Conservation (phyloP, 2,797 vertebrate genomes). For the Chiloscyllium punctatum region DNA sequence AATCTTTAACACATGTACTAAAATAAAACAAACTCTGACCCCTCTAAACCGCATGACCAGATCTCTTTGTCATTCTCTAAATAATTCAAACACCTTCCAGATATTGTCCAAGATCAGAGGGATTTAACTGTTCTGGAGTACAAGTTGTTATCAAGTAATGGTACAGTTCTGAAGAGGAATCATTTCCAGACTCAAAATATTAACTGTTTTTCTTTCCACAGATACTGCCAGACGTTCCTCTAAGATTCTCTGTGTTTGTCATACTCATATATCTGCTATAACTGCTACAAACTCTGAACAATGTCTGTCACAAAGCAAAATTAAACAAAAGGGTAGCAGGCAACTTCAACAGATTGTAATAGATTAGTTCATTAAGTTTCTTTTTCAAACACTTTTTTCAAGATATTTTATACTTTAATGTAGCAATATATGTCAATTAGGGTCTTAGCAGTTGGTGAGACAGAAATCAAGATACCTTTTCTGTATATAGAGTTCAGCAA, state of each 20-base stretch:
- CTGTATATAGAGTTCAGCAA: too few relatives aligned
- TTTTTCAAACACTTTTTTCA: background rate
- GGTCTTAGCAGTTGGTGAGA: too few relatives aligned
- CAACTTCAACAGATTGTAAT: background rate
- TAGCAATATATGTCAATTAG: too few relatives aligned
- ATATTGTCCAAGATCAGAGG: background rate
- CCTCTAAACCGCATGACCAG: background rate
- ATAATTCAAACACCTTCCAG: background rate
- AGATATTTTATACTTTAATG: background rate
- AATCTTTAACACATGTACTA: background rate
- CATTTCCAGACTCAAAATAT: too few relatives aligned
- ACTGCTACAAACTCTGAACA: background rate
- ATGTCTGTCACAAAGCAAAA: background rate
- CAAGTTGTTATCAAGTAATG: too few relatives aligned
- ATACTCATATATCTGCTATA: background rate
- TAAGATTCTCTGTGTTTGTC: too few relatives aligned
- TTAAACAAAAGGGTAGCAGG: background rate
- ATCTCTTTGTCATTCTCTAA: background rate
- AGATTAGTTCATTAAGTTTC: background rate
- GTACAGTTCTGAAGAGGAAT: too few relatives aligned
- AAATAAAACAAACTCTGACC: background rate
- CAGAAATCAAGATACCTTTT: too few relatives aligned
- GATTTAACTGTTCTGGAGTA: too few relatives aligned
- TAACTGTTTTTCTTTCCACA: too few relatives aligned
- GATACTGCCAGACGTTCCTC: too few relatives aligned